These are phyloP conservation scores for Prinia subflava DNA, from an alignment of 2,113 vertebrate genomes.

Conservation along the genomic window DNA sequence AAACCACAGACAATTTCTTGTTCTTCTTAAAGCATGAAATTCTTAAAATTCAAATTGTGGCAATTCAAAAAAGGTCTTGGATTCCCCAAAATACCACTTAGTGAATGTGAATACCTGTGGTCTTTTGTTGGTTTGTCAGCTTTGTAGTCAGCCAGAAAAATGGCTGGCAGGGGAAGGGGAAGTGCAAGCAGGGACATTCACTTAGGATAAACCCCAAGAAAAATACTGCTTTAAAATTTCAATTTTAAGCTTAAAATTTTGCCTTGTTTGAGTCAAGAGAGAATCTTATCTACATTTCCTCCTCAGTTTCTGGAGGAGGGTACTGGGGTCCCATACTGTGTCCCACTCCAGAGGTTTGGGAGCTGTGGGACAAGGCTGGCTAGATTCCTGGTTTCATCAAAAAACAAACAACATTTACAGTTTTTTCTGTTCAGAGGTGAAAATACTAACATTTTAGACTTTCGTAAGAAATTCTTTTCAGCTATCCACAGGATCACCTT, in stretches of 20 bases:
- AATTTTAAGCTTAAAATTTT: background rate
- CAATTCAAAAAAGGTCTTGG: background rate
- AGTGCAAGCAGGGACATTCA: conserved; percentile 12
- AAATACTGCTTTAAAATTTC: background rate
- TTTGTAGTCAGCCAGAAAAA: background rate
- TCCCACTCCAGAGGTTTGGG: background rate
- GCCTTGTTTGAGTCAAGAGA: background rate
- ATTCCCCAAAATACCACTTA: background rate
- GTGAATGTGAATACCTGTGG: conserved; percentile 27
- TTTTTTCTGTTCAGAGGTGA: background rate
- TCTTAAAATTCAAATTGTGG: background rate
- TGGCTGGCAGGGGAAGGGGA: background rate
- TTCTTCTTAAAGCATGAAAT: background rate
- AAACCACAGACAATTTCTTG: background rate
- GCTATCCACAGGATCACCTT: background rate
- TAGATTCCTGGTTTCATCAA: background rate
- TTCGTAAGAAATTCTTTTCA: background rate
- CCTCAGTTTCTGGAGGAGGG: background rate
- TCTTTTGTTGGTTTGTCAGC: conserved; percentile 24
- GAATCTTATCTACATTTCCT: background rate
- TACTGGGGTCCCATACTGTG: accelerated
- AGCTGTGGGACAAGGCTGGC: background rate
- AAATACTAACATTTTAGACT: background rate
- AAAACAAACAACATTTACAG: background rate
- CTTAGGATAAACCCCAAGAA: background rate